phyloP scores from a whole-genome alignment of 2,797 vertebrate genomes.

The Synaphobranchus kaupii region DNA sequence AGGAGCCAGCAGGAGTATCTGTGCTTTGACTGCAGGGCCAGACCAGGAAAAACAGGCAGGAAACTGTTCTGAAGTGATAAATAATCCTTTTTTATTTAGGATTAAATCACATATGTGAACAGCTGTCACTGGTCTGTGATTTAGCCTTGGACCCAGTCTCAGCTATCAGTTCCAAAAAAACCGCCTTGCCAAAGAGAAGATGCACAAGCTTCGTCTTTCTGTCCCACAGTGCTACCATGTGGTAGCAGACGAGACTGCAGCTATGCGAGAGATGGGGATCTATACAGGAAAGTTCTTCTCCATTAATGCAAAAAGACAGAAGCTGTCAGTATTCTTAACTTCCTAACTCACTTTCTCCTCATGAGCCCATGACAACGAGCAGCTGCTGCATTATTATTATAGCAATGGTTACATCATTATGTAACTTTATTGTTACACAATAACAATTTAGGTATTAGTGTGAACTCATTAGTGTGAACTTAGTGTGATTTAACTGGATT shows the following conservation, averaged over 20 bases:
- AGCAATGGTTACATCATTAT: not conserved
- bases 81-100: constrained; percentile 3
- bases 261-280: not conserved
- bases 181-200: not conserved
- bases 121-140: constrained; percentile 18
- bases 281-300: not conserved
- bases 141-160: not conserved
- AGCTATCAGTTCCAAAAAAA: not conserved
- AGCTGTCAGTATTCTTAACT: not conserved
- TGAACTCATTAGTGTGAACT: not conserved
- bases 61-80: constrained; percentile 19
- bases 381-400: not conserved
- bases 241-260: not conserved
- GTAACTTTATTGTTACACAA: not conserved
- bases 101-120: constrained; percentile 14
- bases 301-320: not conserved
- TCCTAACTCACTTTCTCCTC: not conserved
- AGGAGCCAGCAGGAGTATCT: not conserved
- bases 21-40: not conserved
- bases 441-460: not conserved
- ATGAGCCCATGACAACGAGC: not conserved
- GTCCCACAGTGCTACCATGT: constrained; percentile 37
- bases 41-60: not conserved
- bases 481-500: no score
- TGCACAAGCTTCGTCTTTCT: not conserved